Base-by-base conservation (phyloP, 2,797 vertebrate genomes). In the Sebastes iracundus region DNA sequence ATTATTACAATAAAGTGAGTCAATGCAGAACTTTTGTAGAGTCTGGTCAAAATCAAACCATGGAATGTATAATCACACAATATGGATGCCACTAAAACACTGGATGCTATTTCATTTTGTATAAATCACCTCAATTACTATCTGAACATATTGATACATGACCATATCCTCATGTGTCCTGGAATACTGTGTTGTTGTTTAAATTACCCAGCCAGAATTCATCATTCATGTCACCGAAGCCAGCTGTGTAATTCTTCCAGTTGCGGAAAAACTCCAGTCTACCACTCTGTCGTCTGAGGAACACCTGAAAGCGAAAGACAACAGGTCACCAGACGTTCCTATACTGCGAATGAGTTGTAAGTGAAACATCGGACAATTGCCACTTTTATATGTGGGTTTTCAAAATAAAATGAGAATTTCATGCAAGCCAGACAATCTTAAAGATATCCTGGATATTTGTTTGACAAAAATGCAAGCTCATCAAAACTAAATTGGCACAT, bases 121-220 rank as follows among this genome's bases (percentile, higher is more conserved):
- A 28, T 56, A 25, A 58, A 49, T 49, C 20, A 16, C 7, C 12
- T 16, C 30, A 11, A 22, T 28, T 23, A 28, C 6, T 3, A 28
- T 1, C 14, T 20, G 1, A 33, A 55, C 12, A 32, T 61, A 25
- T 11, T 65, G 5, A 20, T 70, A 32, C 46, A 4, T 58, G n/a
- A 20, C 14, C 12, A 18, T 35, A 5, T 30, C 32, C 12, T 38
- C 20, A 22, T 53, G 38, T 33, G 3, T 49, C 20, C 20, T 63
- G 12, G 22, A 46, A 20, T 10, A 25, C 11, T 62, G 22, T 56
- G 38, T 7, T 22, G 14, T 8, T 79, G 10, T 5, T 23, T 52
- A 64, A 66, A 58, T 85, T 87, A 99, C 98, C 98, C 14, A 99
- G 94, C 97, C 98, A 99, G 95, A 99, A 99, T 92, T 99, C 98